These are phyloP conservation scores for Scophthalmus maximus DNA, from an alignment of 2,113 vertebrate genomes.

Conservation along the genomic window DNA sequence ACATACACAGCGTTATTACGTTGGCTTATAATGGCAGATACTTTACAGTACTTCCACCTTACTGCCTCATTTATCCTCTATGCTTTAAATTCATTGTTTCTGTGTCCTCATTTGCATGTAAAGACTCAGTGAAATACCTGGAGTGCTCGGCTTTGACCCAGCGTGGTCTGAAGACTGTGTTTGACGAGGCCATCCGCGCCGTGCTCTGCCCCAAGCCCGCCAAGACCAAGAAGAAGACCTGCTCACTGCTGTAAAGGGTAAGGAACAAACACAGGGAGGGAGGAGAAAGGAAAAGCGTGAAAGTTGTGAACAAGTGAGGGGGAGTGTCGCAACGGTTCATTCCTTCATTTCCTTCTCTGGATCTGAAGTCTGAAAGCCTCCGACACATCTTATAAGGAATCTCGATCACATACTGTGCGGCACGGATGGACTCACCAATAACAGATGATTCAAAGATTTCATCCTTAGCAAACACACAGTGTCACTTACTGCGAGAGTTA, in stretches of 20 bases:
- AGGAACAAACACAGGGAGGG: neutral
- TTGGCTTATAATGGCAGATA: neutral
- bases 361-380: neutral
- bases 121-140: constrained; percentile 93
- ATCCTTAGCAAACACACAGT: no score
- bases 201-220: constrained; percentile 90
- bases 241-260: constrained; percentile 86
- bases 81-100: no score
- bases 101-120: neutral
- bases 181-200: constrained; percentile 92
- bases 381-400: neutral
- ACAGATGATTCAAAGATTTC: neutral
- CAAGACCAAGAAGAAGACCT: constrained; percentile 84
- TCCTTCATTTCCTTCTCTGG: neutral
- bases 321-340: neutral
- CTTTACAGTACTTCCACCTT: no score
- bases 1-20: no score
- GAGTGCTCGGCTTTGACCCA: constrained; percentile 94
- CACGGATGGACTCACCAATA: neutral
- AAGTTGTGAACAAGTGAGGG: neutral
- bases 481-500: no score
- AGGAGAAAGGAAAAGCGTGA: neutral
- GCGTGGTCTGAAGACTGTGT: constrained; percentile 91
- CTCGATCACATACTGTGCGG: neutral
- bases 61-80: no score